Evolutionary conservation across 1,140 invertebrate species (phyloP).

Genomic region (Leptopilina clavipes): DNA sequence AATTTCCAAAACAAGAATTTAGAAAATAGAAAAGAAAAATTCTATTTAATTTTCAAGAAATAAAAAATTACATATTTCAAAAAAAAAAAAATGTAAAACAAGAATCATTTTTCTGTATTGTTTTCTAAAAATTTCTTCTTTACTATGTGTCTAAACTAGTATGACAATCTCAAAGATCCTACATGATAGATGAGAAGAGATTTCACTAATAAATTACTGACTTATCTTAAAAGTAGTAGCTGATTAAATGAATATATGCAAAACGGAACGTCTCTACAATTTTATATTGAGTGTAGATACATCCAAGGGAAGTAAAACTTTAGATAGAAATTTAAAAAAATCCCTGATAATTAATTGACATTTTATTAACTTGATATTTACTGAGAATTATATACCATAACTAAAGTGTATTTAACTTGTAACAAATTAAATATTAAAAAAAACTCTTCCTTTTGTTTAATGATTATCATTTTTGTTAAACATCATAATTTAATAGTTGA

Average conservation of each 20-base stretch:
- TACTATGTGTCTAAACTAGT: neutral
- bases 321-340: neutral
- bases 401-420: too few species aligned
- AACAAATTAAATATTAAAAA: too few species aligned
- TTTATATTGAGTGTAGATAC: neutral
- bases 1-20: too few species aligned
- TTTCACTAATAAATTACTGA: constrained; percentile 21
- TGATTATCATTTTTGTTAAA: too few species aligned
- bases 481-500: neutral
- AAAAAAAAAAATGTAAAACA: neutral
- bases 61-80: too few species aligned
- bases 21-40: too few species aligned
- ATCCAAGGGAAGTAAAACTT: neutral
- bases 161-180: constrained; percentile 3
- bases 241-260: constrained; percentile 22
- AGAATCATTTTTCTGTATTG: constrained; percentile 6
- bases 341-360: neutral
- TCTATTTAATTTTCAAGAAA: too few species aligned
- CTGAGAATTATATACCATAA: too few species aligned
- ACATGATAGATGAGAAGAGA: constrained; percentile 15
- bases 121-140: neutral
- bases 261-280: constrained; percentile 2
- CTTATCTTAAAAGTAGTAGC: constrained; percentile 28
- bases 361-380: neutral
- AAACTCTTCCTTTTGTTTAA: too few species aligned